Base-by-base conservation (phyloP, 2,113 vertebrate genomes). In the Damaliscus lunatus region DNA sequence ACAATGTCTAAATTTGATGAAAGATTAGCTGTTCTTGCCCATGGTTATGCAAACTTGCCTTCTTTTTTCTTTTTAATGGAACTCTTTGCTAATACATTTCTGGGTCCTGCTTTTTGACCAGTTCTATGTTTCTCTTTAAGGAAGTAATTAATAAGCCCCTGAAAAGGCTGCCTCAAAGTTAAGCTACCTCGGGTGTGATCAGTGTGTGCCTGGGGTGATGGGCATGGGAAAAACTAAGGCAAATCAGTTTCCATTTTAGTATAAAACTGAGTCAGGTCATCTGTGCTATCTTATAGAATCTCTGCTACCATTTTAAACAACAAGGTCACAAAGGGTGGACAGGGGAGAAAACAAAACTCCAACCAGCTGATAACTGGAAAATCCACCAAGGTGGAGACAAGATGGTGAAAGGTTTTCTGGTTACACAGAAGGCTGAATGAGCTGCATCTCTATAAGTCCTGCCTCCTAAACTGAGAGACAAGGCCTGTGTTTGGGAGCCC, bases 21-120 rank as follows among this genome's bases (percentile, higher is more conserved):
- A 97, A 97, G 97, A 98, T 98, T 71, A 97, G 90, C 93, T 97
- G 96, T 97, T 93, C 89, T 96, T 98, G 80, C 62, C 80, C 46
- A 12, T 89, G 80, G 87, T 97, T 98, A 95, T 96, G 31, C 96
- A 98, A 97, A 98, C 87, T 89, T 89, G 93, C 23, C 87, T 96
- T 95, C 33, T 87, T 94, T 82, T 93, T 96, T 87, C 88, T 92
- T 81, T 90, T 91, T 96, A 96, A 74, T 67, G 78, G 81, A 97
- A 81, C 36, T 50, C 95, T 93, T 82, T 94, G 77, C 88, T 94
- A 97, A 92, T 92, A 92, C 40, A 94, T 80, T 96, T 98, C 94
- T 82, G 97, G 94, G 85, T 84, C n/a, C 52, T 82, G 52, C 67
- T 92, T 82, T 67, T 88, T 59, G 33, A 95, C 78, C 25, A 46